Percentiles rank a stretch among this genome's conserved stretches.
Conservation (phyloP, 2,797 vertebrate species). For the Xiphorhynchus erythropygius region DNA sequence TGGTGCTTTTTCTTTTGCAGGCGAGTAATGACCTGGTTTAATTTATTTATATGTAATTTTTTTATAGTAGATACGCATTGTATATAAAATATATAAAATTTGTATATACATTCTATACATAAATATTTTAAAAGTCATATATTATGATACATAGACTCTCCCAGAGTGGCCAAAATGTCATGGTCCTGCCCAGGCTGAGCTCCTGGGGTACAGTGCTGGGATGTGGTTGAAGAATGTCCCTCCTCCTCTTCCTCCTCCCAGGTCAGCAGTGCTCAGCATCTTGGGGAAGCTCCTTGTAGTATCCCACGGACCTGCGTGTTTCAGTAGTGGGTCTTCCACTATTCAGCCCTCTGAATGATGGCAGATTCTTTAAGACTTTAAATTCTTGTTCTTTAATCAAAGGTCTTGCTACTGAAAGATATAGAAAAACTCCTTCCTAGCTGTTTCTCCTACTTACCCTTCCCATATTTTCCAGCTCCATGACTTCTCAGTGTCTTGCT, state of each 20-base stretch:
- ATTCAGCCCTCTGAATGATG: neutral
- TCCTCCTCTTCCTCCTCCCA: neutral
- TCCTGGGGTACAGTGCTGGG: neutral
- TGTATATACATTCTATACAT: fast-evolving
- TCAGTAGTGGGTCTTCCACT: neutral
- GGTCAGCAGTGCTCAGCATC: neutral
- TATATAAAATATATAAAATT: too few species aligned
- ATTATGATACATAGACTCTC: neutral
- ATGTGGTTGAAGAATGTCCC: neutral
- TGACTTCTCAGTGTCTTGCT: neutral
- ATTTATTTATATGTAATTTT: neutral
- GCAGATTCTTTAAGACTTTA: neutral
- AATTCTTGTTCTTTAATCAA: neutral
- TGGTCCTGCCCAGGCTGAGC: neutral
- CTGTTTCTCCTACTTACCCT: neutral
- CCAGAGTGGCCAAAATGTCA: neutral
- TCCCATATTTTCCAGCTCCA: neutral
- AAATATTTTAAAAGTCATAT: fast-evolving
- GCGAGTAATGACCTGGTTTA: neutral
- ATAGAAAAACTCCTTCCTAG: neutral
- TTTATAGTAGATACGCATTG: fast-evolving
- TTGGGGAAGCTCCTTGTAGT: neutral
- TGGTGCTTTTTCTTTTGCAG: neutral
- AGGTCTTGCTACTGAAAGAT: neutral
- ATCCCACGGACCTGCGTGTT: neutral